A percentile compares a stretch with the other conserved stretches of the same genome.
phyloP scores from a whole-genome alignment of 2,888 invertebrate species.

The Eupithecia exiguata region DNA sequence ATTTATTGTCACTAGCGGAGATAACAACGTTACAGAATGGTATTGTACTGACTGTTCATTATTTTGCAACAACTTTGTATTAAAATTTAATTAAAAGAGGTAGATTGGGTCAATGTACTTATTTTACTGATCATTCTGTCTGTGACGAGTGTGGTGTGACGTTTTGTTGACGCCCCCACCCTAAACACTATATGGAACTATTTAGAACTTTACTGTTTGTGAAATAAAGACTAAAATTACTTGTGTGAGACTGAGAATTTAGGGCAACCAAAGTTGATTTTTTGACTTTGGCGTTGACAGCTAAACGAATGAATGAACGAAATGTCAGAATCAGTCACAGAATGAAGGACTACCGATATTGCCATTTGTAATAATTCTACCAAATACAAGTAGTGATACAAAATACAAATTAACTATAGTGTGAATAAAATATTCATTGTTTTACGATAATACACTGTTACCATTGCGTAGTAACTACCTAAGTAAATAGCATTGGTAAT shows the following conservation, averaged over 20 bases:
- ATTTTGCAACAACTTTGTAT: conserved; percentile 1
- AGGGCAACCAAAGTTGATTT: background rate
- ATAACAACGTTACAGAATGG: background rate
- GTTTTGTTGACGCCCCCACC: background rate
- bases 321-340: background rate
- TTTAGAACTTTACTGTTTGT: background rate
- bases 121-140: background rate
- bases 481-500: too few relatives aligned
- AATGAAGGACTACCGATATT: background rate
- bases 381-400: too few relatives aligned
- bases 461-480: too few relatives aligned
- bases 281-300: conserved; percentile 3
- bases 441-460: too few relatives aligned
- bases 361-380: background rate
- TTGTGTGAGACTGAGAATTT: background rate
- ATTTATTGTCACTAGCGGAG: conserved; percentile 5
- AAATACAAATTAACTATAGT: too few relatives aligned
- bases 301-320: background rate
- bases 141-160: background rate
- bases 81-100: background rate
- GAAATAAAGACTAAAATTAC: background rate
- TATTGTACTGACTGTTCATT: background rate
- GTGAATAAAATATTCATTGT: too few relatives aligned
- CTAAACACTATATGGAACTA: background rate
- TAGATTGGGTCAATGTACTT: background rate